These are phyloP conservation scores for Arvicola amphibius DNA, from an alignment of 2,797 vertebrate genomes.

Conservation along the genomic window DNA sequence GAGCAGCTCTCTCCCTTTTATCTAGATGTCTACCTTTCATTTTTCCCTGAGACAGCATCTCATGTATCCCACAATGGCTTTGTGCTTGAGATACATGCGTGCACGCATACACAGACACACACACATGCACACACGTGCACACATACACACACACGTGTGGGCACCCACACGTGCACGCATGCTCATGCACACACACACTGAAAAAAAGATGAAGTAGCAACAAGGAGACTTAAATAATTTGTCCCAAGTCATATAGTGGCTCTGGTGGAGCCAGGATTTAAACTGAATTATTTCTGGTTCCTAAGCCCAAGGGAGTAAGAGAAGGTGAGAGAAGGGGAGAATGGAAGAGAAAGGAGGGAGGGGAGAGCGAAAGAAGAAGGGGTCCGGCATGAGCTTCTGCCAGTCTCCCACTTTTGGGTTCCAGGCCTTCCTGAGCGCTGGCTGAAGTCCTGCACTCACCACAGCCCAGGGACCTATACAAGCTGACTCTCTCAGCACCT, in stretches of 20 bases:
- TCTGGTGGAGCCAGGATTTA: not conserved
- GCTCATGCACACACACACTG: not conserved
- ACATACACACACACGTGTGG: not conserved
- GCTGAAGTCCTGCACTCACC: not conserved
- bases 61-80: not conserved
- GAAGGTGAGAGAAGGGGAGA: not conserved
- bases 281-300: constrained; percentile 19
- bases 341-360: not conserved
- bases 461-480: not conserved
- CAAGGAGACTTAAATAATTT: constrained; percentile 31
- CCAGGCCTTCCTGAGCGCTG: not conserved
- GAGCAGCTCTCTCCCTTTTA: not conserved
- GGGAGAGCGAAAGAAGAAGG: not conserved
- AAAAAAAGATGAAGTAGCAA: not conserved
- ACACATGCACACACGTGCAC: not conserved
- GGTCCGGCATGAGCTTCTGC: not conserved
- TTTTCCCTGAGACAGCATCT: not conserved
- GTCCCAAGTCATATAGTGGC: constrained; percentile 11
- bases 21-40: not conserved
- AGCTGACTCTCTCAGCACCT: not conserved
- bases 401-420: not conserved
- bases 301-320: not conserved
- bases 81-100: not conserved
- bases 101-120: too few relatives aligned
- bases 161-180: not conserved